Conservation (phyloP, 2,888 invertebrate genomes). For the Pseudanteris insignis region DNA sequence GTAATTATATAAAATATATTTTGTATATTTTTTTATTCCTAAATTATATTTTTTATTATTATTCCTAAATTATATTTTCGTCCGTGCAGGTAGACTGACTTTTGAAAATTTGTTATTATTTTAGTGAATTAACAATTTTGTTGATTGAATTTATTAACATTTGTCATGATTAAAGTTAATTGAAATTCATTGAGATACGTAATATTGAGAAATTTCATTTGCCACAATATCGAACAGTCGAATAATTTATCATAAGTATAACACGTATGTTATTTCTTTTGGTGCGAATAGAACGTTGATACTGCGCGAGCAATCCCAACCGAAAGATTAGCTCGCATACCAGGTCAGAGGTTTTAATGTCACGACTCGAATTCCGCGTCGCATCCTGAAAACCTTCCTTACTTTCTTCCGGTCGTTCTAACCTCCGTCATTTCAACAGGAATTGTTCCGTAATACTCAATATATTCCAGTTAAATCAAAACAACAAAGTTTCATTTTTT, state of each 20-base stretch:
- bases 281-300: constrained; percentile 27
- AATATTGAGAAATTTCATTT: no score
- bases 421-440: constrained; percentile 42
- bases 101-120: no score
- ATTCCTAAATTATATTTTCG: no score
- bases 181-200: no score
- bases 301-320: constrained; percentile 28
- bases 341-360: constrained; percentile 59
- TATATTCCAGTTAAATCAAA: constrained; percentile 22
- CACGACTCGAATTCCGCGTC: constrained; percentile 55
- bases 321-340: constrained; percentile 59
- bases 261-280: no score
- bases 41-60: no score
- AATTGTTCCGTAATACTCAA: constrained; percentile 40
- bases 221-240: no score
- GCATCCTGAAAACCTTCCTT: constrained; percentile 51
- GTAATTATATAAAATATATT: no score
- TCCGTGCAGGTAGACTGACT: no score
- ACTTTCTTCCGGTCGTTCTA: constrained; percentile 49
- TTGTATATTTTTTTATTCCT: no score
- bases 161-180: background rate
- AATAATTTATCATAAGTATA: no score
- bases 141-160: background rate
- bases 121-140: no score
- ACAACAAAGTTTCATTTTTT: constrained; percentile 25